A percentile compares a stretch with the other conserved stretches of the same genome.
phyloP scores from a whole-genome alignment of 2,797 vertebrate species.

The Pogoniulus pusillus region DNA sequence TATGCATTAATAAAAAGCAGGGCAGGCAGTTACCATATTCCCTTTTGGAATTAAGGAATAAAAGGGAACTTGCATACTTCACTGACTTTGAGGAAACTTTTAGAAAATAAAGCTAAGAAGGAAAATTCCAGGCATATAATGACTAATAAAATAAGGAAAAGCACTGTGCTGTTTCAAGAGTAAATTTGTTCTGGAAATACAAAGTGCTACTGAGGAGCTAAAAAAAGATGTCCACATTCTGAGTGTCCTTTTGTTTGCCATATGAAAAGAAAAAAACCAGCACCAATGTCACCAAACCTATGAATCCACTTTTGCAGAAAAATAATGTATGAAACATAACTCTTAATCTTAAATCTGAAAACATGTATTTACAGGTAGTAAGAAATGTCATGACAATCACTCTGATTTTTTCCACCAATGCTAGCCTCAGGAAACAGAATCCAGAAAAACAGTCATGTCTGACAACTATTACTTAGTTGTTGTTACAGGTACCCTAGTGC shows the following conservation, averaged over 20 bases:
- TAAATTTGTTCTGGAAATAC: neutral
- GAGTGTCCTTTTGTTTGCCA: neutral
- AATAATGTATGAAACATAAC: neutral
- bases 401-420: neutral
- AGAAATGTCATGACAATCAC: neutral
- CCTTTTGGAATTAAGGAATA: conserved; percentile 6
- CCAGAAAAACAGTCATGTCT: neutral
- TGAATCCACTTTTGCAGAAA: neutral
- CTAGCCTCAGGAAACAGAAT: neutral
- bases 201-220: neutral
- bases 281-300: neutral
- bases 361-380: neutral
- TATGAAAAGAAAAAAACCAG: neutral
- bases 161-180: neutral
- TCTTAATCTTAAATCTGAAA: neutral
- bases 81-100: conserved; percentile 9
- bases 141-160: neutral
- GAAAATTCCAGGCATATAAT: neutral
- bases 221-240: neutral
- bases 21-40: neutral
- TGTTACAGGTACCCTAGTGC: neutral
- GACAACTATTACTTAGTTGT: neutral
- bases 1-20: neutral
- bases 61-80: neutral
- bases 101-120: conserved; percentile 6